phyloP scores from a whole-genome alignment of 1,140 invertebrate genomes.

The Rhynchophorus ferrugineus region DNA sequence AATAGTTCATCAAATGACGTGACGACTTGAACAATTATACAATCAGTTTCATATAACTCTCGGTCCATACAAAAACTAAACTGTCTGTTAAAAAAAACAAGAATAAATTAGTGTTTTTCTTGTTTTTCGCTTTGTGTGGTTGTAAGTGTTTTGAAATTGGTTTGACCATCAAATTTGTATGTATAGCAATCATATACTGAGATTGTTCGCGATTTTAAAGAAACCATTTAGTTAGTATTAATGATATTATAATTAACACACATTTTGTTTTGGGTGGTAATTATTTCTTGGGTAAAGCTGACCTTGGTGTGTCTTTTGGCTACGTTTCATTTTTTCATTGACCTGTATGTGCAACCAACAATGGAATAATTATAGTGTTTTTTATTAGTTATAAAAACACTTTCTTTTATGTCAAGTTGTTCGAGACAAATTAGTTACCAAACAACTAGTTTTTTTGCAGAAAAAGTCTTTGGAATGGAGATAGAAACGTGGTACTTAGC shows the following conservation, averaged over 20 bases:
- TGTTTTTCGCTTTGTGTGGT: too few species aligned
- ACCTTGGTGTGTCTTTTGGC: neutral
- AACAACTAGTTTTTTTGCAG: too few species aligned
- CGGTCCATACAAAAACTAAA: too few species aligned
- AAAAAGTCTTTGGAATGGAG: too few species aligned
- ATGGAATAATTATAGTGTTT: neutral
- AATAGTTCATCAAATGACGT: neutral
- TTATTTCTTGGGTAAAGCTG: neutral
- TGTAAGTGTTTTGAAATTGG: neutral
- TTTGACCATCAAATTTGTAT: neutral
- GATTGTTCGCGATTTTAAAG: too few species aligned
- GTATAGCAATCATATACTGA: too few species aligned
- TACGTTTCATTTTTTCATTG: neutral
- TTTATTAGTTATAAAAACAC: neutral
- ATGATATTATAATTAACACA: neutral
- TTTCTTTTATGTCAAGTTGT: neutral
- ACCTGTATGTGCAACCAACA: neutral
- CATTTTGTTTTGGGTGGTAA: neutral
- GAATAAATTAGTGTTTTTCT: too few species aligned
- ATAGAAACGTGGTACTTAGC: too few species aligned
- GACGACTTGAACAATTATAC: neutral
- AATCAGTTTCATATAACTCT: too few species aligned
- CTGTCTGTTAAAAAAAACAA: too few species aligned
- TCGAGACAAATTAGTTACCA: too few species aligned
- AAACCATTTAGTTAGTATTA: neutral